Conservation (phyloP, 2,113 vertebrate genomes). For the Chascanopsetta lugubris region DNA sequence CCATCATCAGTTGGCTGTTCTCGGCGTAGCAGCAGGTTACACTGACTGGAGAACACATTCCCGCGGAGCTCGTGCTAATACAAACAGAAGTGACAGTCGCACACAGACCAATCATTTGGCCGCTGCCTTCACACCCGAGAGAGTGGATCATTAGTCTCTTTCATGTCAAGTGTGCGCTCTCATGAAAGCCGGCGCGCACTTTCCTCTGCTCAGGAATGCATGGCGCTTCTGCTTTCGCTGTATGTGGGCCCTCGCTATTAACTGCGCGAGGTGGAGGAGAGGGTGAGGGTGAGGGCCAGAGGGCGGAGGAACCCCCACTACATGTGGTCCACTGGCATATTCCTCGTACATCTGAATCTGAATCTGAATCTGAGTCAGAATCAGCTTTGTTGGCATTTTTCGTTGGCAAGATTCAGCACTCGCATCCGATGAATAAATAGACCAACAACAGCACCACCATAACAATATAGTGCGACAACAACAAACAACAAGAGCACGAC, state of each 20-base stretch:
- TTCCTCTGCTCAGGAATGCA: constrained; percentile 7
- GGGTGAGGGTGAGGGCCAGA: no score
- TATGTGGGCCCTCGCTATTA: background rate
- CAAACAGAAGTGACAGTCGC: constrained; percentile 46
- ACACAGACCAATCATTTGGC: constrained; percentile 54
- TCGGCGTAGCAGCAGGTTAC: constrained; percentile 44
- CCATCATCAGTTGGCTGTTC: constrained; percentile 43
- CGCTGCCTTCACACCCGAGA: constrained; percentile 13
- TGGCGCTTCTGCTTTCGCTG: constrained; percentile 1
- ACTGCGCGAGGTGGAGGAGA: background rate
- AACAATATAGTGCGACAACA: no score
- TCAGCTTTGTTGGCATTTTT: no score
- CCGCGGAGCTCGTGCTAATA: constrained; percentile 45
- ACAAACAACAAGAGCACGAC: no score
- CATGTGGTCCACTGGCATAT: constrained; percentile 1
- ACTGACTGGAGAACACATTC: constrained; percentile 36
- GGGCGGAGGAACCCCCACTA: background rate
- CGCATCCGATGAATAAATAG: no score
- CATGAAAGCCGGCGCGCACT: constrained; percentile 27
- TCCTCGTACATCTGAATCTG: no score
- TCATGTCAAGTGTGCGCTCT: constrained; percentile 43
- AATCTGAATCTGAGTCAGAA: no score
- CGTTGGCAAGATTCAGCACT: no score
- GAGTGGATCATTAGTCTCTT: constrained; percentile 53
- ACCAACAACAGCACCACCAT: no score